A percentile compares a stretch with the other conserved stretches of the same genome.
These are phyloP conservation scores for Parascotia fuliginaria DNA, from an alignment of 2,888 invertebrate species.

Conservation along the genomic window DNA sequence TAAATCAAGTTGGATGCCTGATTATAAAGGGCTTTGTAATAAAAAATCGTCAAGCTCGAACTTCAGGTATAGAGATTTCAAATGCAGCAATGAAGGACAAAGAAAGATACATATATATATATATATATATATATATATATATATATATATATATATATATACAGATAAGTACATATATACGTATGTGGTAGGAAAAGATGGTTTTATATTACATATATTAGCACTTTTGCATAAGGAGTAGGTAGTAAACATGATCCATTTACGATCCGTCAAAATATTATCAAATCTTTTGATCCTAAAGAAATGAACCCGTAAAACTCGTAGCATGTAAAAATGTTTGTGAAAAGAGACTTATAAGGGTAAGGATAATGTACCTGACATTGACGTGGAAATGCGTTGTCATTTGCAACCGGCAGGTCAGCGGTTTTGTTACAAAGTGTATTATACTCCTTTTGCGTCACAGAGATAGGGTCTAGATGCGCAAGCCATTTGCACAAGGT, in stretches of 20 bases:
- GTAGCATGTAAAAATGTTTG: slow-evolving; percentile 14
- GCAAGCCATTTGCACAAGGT: too few species aligned
- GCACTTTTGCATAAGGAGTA: neutral
- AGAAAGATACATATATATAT: too few species aligned
- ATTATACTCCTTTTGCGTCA: slow-evolving; percentile 14
- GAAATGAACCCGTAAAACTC: slow-evolving; percentile 2
- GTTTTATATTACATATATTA: too few species aligned
- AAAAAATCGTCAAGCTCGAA: too few species aligned
- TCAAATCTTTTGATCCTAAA: neutral
- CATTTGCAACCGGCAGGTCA: slow-evolving; percentile 39
- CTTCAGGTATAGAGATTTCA: too few species aligned
- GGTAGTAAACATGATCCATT: neutral
- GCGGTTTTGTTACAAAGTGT: slow-evolving; percentile 23
- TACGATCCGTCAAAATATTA: slow-evolving; percentile 1
- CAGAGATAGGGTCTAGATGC: neutral
- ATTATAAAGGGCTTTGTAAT: too few species aligned
- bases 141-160: too few species aligned
- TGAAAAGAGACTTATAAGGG: slow-evolving; percentile 14
- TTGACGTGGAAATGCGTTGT: slow-evolving; percentile 26
- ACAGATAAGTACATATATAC: too few species aligned
- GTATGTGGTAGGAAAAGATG: too few species aligned
- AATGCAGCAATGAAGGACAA: too few species aligned
- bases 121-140: too few species aligned
- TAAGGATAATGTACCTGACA: slow-evolving; percentile 21
- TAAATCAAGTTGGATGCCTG: too few species aligned